Conservation (phyloP, 1,140 invertebrate genomes). For the Eciton burchellii region DNA sequence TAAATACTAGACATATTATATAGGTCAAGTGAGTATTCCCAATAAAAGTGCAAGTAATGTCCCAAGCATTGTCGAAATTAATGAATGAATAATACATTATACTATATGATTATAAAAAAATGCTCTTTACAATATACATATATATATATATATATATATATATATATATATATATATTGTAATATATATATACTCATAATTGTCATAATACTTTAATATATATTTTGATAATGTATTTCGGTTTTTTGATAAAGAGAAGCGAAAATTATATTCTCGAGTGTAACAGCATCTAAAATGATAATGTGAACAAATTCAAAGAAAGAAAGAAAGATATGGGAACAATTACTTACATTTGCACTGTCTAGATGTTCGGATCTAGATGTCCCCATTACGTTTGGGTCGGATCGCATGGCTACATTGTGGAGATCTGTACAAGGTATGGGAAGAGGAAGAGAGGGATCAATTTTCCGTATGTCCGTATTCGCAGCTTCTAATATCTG, state of each 20-base stretch:
- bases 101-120: slow-evolving; percentile 15
- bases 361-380: slow-evolving; percentile 72
- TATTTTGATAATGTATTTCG: no score
- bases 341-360: slow-evolving; percentile 81
- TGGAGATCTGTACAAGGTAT: slow-evolving; percentile 77
- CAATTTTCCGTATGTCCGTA: slow-evolving; percentile 58
- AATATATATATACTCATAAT: slow-evolving; percentile 13
- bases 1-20: not conserved
- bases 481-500: slow-evolving; percentile 39
- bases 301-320: slow-evolving; percentile 60
- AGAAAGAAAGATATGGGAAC: slow-evolving; percentile 69
- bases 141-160: no score
- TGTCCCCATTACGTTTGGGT: slow-evolving; percentile 75
- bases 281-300: slow-evolving; percentile 22
- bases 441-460: slow-evolving; percentile 61
- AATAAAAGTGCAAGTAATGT: slow-evolving; percentile 70
- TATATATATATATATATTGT: no score
- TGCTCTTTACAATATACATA: no score
- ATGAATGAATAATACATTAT: slow-evolving; percentile 26
- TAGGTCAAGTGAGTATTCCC: slow-evolving; percentile 25
- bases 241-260: slow-evolving; percentile 7
- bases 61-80: slow-evolving; percentile 54
- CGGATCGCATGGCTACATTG: slow-evolving; percentile 79
- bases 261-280: slow-evolving; percentile 23
- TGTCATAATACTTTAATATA: slow-evolving; percentile 20